Evolutionary conservation across 2,113 vertebrate genomes (phyloP), one percentile per base, ranked within the genome.

Genomic region (Diphyllodes magnificus): DNA sequence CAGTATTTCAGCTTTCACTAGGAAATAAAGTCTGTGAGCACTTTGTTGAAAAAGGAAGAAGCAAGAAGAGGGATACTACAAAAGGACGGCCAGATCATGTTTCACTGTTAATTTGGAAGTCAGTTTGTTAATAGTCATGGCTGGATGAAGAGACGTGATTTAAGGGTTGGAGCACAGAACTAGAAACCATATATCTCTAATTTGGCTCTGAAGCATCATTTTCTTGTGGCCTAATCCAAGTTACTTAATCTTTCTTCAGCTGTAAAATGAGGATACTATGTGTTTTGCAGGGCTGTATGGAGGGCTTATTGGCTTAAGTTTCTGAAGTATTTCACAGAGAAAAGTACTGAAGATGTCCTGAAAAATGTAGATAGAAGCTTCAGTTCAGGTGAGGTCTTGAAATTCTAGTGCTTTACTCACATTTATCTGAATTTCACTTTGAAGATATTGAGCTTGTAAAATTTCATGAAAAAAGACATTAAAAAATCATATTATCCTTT

Each of bases 81-180:
- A 47, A 53, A 71, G 9, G 65, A 57, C 61, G 49, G 5, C 4
- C 5, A 75, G n/a, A 56, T 72, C 2, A 0, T 86, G 39, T 93
- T 91, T 88, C 59, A 8, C 23, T 63, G 33, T 72, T 93, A 76
- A 93, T 93, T 94, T 78, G 37, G 70, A 95, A 53, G 61, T 75
- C 50, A 70, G 25, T 31, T 76, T 95, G 37, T 66, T 92, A 70
- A 59, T 20, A 72, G 40, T 50, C 33, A 65, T 86, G 71, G 42
- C 63, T 96, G 65, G 25, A 79, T 9, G 9, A 7, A 87, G 51
- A 61, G 22, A 39, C 10, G 19, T 72, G 50, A 64, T 79, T 91
- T 53, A 83, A 49, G 33, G 28, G n/a, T 47, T 1, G 6, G n/a
- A 93, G 12, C 0, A 5, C 53, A 65, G 53, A 86, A 54, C 24